Conservation (phyloP, 2,113 vertebrate species). For the Acinonyx jubatus region DNA sequence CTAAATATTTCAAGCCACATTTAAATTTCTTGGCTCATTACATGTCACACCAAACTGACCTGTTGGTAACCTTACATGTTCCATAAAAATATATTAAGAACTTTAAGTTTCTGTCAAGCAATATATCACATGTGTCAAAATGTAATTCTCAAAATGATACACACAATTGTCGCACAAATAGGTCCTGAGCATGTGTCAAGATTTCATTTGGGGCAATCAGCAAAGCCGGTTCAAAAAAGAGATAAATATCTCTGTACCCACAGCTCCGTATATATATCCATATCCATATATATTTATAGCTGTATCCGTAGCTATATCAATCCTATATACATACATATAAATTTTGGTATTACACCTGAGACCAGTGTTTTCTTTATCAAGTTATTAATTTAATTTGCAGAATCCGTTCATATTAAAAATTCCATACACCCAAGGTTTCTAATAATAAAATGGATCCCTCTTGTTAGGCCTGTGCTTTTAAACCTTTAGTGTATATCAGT, state of each 20-base stretch:
- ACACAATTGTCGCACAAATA: neutral
- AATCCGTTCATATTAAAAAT: neutral
- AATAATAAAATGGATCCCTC: neutral
- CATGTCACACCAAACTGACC: neutral
- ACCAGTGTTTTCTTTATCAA: neutral
- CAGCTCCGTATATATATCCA: neutral
- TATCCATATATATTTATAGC: neutral
- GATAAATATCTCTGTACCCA: neutral
- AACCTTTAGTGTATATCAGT: neutral
- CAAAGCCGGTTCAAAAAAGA: neutral
- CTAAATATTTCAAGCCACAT: neutral
- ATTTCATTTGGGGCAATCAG: neutral
- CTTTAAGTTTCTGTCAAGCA: neutral
- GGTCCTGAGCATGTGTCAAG: neutral
- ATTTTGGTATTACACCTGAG: neutral
- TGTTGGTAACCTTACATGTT: neutral
- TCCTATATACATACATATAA: neutral
- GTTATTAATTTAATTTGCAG: neutral
- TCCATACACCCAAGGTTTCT: neutral
- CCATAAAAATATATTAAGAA: constrained; percentile 9
- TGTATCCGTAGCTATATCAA: neutral
- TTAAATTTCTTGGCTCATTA: neutral
- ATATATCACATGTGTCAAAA: constrained; percentile 29
- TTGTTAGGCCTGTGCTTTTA: neutral
- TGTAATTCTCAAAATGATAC: constrained; percentile 8